Evolutionary conservation across 2,797 vertebrate genomes (phyloP).

Genomic region (Echiichthys vipera): DNA sequence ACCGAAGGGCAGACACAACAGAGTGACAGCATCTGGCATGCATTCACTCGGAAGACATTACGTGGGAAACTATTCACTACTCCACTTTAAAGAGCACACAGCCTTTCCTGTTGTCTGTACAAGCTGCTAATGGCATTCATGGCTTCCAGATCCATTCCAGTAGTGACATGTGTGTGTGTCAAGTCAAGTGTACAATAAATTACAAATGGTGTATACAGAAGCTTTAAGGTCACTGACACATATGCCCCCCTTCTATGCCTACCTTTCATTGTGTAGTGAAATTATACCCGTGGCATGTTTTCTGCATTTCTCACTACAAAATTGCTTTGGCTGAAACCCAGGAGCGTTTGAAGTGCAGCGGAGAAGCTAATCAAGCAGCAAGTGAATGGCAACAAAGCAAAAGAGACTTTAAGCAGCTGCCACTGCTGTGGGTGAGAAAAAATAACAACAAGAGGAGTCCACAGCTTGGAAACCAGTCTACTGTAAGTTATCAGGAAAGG

Average conservation of each 20-base stretch:
- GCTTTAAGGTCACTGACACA: conserved; percentile 71
- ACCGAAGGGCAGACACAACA: neutral
- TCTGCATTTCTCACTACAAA: conserved; percentile 61
- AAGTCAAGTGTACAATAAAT: conserved; percentile 62
- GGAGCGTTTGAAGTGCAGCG: conserved; percentile 57
- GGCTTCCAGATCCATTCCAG: conserved; percentile 53
- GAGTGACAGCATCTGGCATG: neutral
- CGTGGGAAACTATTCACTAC: neutral
- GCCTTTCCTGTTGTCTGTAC: neutral
- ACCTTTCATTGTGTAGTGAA: conserved; percentile 60
- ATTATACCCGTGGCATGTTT: conserved; percentile 68
- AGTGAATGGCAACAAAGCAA: conserved; percentile 66
- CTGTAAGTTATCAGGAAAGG: conserved; percentile 53
- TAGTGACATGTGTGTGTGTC: conserved; percentile 54
- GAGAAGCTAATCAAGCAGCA: conserved; percentile 75
- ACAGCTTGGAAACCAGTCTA: conserved; percentile 53
- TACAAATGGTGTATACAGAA: conserved; percentile 65
- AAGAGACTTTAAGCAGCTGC: conserved; percentile 63
- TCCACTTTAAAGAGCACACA: neutral
- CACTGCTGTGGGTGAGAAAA: conserved; percentile 44
- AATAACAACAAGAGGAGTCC: conserved; percentile 41
- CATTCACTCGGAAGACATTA: neutral
- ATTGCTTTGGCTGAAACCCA: conserved; percentile 71
- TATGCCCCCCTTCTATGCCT: conserved; percentile 18
- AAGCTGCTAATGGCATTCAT: conserved; percentile 44